Evolutionary conservation across 1,140 invertebrate genomes (phyloP), one percentile per base, ranked within the genome.

Genomic region (Asobara japonica): DNA sequence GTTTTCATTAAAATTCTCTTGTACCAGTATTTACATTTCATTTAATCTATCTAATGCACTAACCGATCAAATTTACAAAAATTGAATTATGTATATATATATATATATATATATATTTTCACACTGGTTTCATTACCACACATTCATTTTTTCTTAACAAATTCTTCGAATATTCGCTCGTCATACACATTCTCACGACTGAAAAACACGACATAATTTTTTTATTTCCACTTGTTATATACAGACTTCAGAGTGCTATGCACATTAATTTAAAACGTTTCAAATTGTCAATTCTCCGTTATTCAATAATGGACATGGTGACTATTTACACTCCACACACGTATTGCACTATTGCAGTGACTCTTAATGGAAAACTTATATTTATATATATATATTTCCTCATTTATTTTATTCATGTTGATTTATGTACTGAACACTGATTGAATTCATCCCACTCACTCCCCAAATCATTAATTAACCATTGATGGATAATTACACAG

Each of bases 221-320:
- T 10, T 36, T 48, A 29, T 48, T 31, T 60, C 25, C 45, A n/a
- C 41, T 66, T 16, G 41, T 72, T 79, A 79, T 79, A 74, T 79
- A 78, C 78, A 79, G 72, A 76, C 76, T 77, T 77, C 74, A 74
- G 45, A 33, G 76, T 75, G 76, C 69, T 10, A 36, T 36, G 75
- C 76, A 75, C 75, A 71, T 69, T 60, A 65, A 67, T 71, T 70
- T 51, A 67, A 64, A 48, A 60, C 65, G 30, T 36, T 66, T 51
- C 18, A 56, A 70, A 67, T 68, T 73, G 56, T 65, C 36, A 18
- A 65, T 62, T 65, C 36, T 38, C 36, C 51, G 27, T 66, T 60
- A 66, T 22, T 45, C 64, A 56, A 69, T 30, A 62, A 65, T 41
- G 30, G 36, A n/a, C 36, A 13, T 41, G 22, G 27, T 62, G 67